Conservation (phyloP, 2,888 invertebrate species). For the Proisotoma minuta region DNA sequence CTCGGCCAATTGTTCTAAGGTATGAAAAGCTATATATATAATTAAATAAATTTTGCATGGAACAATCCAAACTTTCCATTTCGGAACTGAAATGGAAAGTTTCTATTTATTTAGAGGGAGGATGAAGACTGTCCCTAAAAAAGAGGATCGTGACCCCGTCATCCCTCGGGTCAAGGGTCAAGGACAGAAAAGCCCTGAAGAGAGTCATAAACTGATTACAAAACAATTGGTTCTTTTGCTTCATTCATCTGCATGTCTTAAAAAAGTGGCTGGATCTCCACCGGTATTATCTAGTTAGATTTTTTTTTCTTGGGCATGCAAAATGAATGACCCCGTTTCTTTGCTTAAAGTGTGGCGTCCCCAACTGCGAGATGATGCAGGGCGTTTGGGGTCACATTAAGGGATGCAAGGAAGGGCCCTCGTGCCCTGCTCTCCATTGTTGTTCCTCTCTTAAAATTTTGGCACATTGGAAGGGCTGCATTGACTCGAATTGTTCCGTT, state of each 20-base stretch:
- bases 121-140: too few species aligned
- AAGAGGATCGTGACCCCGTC: not conserved
- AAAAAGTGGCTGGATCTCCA: too few species aligned
- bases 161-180: not conserved
- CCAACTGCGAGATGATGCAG: conserved; percentile 20
- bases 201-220: conserved; percentile 1
- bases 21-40: too few species aligned
- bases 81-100: too few species aligned
- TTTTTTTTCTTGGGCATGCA: too few species aligned
- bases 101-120: too few species aligned
- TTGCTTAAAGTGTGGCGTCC: conserved; percentile 14
- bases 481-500: conserved; percentile 13
- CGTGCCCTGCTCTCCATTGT: conserved; percentile 14
- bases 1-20: too few species aligned
- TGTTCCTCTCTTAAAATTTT: conserved; percentile 22
- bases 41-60: too few species aligned
- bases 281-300: too few species aligned
- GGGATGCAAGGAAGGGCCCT: conserved; percentile 6
- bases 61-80: too few species aligned
- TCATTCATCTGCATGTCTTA: conserved; percentile 17
- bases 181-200: not conserved
- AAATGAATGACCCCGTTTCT: too few species aligned
- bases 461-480: conserved; percentile 21
- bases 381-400: conserved; percentile 19
- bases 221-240: conserved; percentile 20